These are phyloP conservation scores for Trinectes maculatus DNA, from an alignment of 2,113 vertebrate genomes.

Conservation along the genomic window DNA sequence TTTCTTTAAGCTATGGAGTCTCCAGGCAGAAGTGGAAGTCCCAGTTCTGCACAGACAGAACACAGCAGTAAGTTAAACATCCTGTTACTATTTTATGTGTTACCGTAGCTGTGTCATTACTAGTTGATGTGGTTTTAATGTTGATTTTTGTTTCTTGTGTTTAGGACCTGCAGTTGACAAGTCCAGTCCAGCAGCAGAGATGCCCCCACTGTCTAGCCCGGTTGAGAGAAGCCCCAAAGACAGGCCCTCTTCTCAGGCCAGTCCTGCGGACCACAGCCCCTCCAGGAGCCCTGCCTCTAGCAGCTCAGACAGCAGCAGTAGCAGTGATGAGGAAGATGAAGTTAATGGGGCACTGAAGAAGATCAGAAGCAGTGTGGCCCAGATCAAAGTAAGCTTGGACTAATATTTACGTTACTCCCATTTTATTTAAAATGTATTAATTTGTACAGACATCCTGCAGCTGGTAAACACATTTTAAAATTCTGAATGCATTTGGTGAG, in stretches of 20 bases:
- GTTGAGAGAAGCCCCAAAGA: constrained; percentile 21
- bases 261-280: not conserved
- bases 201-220: not conserved
- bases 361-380: constrained; percentile 81
- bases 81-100: not conserved
- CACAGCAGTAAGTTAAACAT: constrained; percentile 39
- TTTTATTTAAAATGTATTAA: not conserved
- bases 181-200: constrained; percentile 29
- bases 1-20: constrained; percentile 62
- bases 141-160: not conserved
- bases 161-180: constrained; percentile 44
- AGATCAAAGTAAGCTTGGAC: constrained; percentile 75
- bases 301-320: constrained; percentile 50
- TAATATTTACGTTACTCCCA: not conserved
- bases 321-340: constrained; percentile 64
- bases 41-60: constrained; percentile 38
- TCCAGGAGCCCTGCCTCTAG: constrained; percentile 33
- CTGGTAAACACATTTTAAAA: too few species aligned
- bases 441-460: not conserved
- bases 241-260: not conserved
- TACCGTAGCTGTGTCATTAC: not conserved
- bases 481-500: too few species aligned
- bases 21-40: constrained; percentile 47
- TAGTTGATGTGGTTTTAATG: not conserved
- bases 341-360: constrained; percentile 50